Evolutionary conservation across 2,797 vertebrate species (phyloP).

Genomic region (Crypturellus tataupa): DNA sequence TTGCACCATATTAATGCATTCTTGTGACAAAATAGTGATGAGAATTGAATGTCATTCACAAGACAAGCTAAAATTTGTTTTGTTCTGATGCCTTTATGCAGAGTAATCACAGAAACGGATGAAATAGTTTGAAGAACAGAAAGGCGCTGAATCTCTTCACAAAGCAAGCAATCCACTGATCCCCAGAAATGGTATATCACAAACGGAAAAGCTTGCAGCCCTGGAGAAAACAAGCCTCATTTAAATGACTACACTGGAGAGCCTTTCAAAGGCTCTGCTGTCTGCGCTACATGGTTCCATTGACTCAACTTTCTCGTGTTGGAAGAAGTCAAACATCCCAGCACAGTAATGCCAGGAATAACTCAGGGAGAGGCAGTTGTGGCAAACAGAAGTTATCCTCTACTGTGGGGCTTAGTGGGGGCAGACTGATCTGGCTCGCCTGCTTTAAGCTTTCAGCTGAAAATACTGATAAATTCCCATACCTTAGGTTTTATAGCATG

Average conservation of each 20-base stretch:
- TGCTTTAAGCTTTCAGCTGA: not conserved
- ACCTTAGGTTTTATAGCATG: not conserved
- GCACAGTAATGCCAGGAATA: not conserved
- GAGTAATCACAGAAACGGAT: not conserved
- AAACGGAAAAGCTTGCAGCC: conserved; percentile 35
- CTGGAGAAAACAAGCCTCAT: not conserved
- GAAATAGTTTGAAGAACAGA: conserved; percentile 25
- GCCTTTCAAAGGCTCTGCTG: not conserved
- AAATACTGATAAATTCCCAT: not conserved
- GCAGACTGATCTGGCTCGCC: not conserved
- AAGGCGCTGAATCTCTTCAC: not conserved
- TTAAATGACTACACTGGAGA: not conserved
- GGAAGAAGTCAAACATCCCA: not conserved
- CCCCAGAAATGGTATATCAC: conserved; percentile 30
- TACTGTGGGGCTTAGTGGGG: not conserved
- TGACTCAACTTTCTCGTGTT: not conserved
- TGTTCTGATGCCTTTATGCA: not conserved
- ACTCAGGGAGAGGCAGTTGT: not conserved
- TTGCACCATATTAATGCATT: not conserved
- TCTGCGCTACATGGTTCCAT: not conserved
- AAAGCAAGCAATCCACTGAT: conserved; percentile 1
- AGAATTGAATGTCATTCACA: not conserved
- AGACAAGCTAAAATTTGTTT: conserved; percentile 45
- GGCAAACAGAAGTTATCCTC: not conserved
- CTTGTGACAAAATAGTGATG: conserved; percentile 14